Percentiles rank a stretch among this genome's conserved stretches.
Evolutionary conservation across 2,888 invertebrate genomes (phyloP).

Genomic region (Siphlonurus alternatus): DNA sequence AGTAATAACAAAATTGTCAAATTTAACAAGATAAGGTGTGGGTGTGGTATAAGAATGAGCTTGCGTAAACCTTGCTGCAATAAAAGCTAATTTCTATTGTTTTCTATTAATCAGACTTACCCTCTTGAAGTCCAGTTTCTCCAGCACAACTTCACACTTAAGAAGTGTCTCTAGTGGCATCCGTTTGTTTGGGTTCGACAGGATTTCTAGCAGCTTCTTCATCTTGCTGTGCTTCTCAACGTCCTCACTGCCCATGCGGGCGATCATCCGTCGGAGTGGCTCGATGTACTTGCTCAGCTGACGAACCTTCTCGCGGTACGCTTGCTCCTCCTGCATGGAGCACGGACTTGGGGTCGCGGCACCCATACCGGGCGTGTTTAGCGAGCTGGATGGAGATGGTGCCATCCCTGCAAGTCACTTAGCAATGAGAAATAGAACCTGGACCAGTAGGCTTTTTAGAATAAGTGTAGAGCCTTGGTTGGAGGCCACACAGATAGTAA

Average conservation of each 20-base stretch:
- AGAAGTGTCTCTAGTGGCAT: slow-evolving; percentile 77
- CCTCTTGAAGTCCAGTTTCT: slow-evolving; percentile 64
- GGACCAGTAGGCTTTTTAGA: not conserved
- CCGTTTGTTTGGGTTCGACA: slow-evolving; percentile 76
- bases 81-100: no score
- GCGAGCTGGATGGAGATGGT: slow-evolving; percentile 65
- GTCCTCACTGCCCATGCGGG: slow-evolving; percentile 77
- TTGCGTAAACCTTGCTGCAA: no score
- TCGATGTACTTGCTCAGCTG: slow-evolving; percentile 90
- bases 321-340: slow-evolving; percentile 63
- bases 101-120: slow-evolving; percentile 17
- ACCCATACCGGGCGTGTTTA: slow-evolving; percentile 55
- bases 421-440: not conserved
- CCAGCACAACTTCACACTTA: slow-evolving; percentile 85
- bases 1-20: not conserved
- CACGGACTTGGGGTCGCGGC: slow-evolving; percentile 45
- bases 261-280: slow-evolving; percentile 78
- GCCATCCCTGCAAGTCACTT: slow-evolving; percentile 32
- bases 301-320: slow-evolving; percentile 82
- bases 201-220: slow-evolving; percentile 82
- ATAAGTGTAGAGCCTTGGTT: not conserved
- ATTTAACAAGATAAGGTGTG: not conserved
- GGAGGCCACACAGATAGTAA: not conserved
- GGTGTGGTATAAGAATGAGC: no score
- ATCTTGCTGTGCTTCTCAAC: slow-evolving; percentile 83